Conservation (phyloP, 37 sponge, comb jelly and placozoan species). For the Ephydatia muelleri region DNA sequence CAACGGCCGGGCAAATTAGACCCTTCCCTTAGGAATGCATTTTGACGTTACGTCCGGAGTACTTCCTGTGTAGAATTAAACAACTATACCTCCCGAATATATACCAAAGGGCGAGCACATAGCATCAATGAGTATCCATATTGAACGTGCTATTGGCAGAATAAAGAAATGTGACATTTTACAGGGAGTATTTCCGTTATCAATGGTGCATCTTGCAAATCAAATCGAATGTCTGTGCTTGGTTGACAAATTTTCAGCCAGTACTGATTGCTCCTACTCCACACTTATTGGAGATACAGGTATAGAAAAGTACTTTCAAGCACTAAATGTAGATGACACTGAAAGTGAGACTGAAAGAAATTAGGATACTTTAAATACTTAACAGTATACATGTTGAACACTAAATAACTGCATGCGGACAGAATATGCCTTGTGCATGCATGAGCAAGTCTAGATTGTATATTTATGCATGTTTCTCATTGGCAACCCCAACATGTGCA, state of each 20-base stretch:
- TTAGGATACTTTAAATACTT: background rate
- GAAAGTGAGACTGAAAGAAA: background rate
- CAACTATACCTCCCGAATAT: constrained; percentile 24
- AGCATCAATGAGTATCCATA: constrained; percentile 49
- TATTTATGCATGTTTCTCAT: constrained; percentile 5
- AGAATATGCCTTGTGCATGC: no score
- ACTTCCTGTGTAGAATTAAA: no score
- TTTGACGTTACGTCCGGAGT: no score
- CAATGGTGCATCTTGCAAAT: constrained; percentile 26
- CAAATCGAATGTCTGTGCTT: constrained; percentile 41
- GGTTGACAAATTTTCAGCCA: constrained; percentile 39
- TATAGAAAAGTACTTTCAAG: constrained; percentile 19
- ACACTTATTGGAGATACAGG: background rate
- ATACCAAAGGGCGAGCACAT: constrained; percentile 24
- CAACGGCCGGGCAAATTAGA: no score
- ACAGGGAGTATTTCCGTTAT: constrained; percentile 32
- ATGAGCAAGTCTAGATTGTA: background rate
- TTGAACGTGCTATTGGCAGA: constrained; percentile 39
- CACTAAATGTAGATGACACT: background rate
- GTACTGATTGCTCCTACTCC: constrained; percentile 25
- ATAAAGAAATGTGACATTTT: constrained; percentile 35
- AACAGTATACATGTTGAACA: background rate
- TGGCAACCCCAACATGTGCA: constrained; percentile 14
- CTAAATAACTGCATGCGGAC: background rate
- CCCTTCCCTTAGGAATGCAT: no score